A percentile compares a stretch with the other conserved stretches of the same genome.
Conservation (phyloP, 2,113 vertebrate species). For the Microtus oregoni region DNA sequence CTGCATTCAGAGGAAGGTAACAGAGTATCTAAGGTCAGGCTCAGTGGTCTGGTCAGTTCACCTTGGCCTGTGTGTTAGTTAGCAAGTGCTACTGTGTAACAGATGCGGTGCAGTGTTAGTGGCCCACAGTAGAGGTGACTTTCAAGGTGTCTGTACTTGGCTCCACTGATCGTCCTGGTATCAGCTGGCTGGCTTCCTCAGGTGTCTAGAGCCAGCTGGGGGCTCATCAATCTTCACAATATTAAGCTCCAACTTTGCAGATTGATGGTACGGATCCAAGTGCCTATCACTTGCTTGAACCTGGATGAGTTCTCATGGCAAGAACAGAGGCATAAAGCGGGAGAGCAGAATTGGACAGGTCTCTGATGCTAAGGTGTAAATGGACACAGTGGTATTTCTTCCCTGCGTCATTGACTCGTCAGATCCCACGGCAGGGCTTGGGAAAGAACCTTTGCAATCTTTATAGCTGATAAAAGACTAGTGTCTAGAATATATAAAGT, state of each 20-base stretch:
- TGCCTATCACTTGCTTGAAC: not conserved
- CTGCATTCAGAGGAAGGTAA: not conserved
- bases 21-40: not conserved
- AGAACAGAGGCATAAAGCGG: not conserved
- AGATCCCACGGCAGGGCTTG: not conserved
- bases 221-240: not conserved
- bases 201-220: not conserved
- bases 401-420: fast-evolving
- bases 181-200: not conserved
- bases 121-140: not conserved
- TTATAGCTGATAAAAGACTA: not conserved
- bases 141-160: not conserved
- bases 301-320: no score
- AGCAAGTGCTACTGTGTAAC: not conserved
- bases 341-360: not conserved
- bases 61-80: not conserved
- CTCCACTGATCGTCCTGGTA: fast-evolving
- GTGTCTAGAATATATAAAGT: not conserved
- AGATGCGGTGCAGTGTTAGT: not conserved
- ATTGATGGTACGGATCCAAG: not conserved
- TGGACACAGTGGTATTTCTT: not conserved
- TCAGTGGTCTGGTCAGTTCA: not conserved
- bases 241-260: not conserved
- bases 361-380: not conserved
- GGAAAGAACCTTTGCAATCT: not conserved